Evolutionary conservation across 2,797 vertebrate species (phyloP).

Genomic region (Crypturellus tataupa): DNA sequence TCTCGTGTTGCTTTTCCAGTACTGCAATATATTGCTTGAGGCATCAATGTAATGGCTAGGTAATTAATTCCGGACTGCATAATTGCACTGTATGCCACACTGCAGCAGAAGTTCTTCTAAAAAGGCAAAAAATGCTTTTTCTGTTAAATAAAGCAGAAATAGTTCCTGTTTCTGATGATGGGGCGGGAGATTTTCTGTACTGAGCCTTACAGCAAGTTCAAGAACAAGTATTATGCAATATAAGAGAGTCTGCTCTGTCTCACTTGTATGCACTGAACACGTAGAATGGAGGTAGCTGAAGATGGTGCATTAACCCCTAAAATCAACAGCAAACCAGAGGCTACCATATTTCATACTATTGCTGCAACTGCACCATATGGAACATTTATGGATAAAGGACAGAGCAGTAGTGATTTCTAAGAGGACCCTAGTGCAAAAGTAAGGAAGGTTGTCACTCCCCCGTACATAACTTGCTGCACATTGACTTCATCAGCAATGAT

Average conservation of each 20-base stretch:
- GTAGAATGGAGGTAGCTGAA: neutral
- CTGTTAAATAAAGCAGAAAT: neutral
- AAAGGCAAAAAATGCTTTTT: neutral
- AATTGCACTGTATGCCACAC: neutral
- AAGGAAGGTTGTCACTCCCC: neutral
- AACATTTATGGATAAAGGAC: neutral
- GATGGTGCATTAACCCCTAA: neutral
- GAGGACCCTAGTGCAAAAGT: neutral
- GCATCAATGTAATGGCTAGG: neutral
- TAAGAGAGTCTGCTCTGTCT: neutral
- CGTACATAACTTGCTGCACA: neutral
- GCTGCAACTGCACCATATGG: neutral
- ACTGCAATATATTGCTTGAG: neutral
- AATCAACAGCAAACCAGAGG: neutral
- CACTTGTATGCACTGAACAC: neutral
- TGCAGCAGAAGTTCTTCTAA: neutral
- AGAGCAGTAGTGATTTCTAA: neutral
- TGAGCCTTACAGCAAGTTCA: neutral
- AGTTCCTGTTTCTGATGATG: accelerated
- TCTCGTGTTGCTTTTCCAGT: conserved; percentile 20
- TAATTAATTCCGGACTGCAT: neutral
- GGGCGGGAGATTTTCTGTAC: neutral
- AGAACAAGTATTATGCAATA: neutral
- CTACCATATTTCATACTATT: neutral
- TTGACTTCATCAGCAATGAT: neutral